Base-by-base conservation (phyloP, 1,140 invertebrate genomes). In the Mylabris phalerata region DNA sequence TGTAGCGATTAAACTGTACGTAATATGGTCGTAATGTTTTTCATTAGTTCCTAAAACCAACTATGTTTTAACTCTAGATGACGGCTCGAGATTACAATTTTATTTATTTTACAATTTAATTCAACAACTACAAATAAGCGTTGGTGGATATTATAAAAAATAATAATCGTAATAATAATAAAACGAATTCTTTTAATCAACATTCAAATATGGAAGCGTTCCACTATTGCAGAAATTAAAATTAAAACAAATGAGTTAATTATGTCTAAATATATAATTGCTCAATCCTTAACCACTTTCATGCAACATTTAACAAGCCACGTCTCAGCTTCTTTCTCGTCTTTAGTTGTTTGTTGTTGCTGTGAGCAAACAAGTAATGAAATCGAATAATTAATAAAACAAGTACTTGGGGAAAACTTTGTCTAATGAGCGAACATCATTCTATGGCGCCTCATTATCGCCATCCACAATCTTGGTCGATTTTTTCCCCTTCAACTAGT, bases 381-480 rank as follows among this genome's bases (percentile, higher is more conserved):
- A 46, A 58, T 46, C 32, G 32, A 58, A 58, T 58, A 58, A 58
- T 58, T 58, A 58, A 58, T 58, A 58, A 58, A 58, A 48, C 48
- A 51, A 58, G 42, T 45, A 50, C 49, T 45, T 32, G 43, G 50
- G 41, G 44, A 58, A 32, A 32, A 32, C 56, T 51, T 38, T 46
- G 56, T 58, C 7, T 58, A 58, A 58, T 51, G 56, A 58, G 43
- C 56, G 43, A 51, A 46, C 56, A 43, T 48, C 55, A 57, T 57
- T 48, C 55, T 27, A 38, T 57, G 55, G 55, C 55, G 55, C 55
- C 55, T 57, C 55, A 48, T 57, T 57, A 57, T 42, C 46, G 50
- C 50, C 40, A 45, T 54, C 7, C 4, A 32, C 32, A 7, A 32
- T 32, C 7, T 32, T 32, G 4, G 32, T 32, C 7, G 32, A 5